Conservation (phyloP, 1,140 invertebrate species). For the Gryon sp. region DNA sequence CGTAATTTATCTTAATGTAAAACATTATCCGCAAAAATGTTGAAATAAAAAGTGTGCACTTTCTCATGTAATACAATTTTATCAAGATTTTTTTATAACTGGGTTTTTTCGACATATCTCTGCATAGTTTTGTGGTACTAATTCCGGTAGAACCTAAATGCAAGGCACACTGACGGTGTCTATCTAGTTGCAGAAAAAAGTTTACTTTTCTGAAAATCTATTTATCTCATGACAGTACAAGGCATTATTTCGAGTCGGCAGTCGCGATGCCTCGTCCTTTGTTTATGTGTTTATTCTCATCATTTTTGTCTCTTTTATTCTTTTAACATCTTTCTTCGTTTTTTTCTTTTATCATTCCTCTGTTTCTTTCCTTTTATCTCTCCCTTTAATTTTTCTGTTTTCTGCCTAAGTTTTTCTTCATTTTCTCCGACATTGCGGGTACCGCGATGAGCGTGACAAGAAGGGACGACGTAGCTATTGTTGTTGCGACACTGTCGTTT, state of each 20-base stretch:
- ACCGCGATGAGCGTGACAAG: constrained; percentile 49
- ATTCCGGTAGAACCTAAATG: constrained; percentile 38
- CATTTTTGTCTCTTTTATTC: neutral
- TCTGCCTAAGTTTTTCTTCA: constrained; percentile 41
- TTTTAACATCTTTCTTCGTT: constrained; percentile 9
- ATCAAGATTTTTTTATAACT: too few species aligned
- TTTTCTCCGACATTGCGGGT: constrained; percentile 38
- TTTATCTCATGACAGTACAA: constrained; percentile 52
- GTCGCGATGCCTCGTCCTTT: constrained; percentile 8
- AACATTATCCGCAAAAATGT: too few species aligned
- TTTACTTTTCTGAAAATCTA: constrained; percentile 56
- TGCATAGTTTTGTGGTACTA: constrained; percentile 15
- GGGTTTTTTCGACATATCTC: neutral
- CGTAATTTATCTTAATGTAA: too few species aligned
- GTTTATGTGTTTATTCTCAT: constrained; percentile 12
- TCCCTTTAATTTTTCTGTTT: constrained; percentile 39
- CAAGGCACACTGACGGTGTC: constrained; percentile 14
- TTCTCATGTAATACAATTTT: too few species aligned
- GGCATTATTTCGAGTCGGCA: constrained; percentile 49
- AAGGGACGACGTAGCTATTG: constrained; percentile 52
- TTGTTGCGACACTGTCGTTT: constrained; percentile 49
- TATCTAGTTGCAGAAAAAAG: constrained; percentile 33
- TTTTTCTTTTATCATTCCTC: constrained; percentile 39
- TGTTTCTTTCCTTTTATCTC: neutral
- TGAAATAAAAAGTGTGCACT: too few species aligned